Evolutionary conservation across 2,888 invertebrate genomes (phyloP), one percentile per base, ranked within the genome.

Genomic region (Anorthoa munda): DNA sequence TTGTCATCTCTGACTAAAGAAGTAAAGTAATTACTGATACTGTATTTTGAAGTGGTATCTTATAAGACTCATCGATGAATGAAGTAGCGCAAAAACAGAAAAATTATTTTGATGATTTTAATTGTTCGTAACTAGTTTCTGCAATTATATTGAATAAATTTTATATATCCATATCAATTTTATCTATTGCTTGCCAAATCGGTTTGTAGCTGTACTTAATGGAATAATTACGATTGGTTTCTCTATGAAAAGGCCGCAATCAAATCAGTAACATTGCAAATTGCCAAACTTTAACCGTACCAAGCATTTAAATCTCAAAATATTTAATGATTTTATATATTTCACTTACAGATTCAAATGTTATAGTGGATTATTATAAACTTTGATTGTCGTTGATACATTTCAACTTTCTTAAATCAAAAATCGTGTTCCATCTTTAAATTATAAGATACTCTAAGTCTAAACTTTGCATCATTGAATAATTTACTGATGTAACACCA

Each of bases 111-210:
- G 21, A 63, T 66, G 31, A 61, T 77, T 77, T 51, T 66, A 81
- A 77, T 80, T 81, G 66, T 56, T 60, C 9, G 4, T 61, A 79
- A 64, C 11, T 46, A 51, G 45, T 77, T 58, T 26, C 56, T 58
- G 12, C 81, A 48, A 61, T 61, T 39, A 63, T 26, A 5, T 46
- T 61, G 45, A 74, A 56, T 31, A 17, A 72, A 64, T 4, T 64
- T 63, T 63, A 75, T 72, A 53, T 61, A 48, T 61, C 23, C 17
- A 73, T 45, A 65, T 50, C 15, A 60, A 58, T 68, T 63, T 66
- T 65, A 64, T 75, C 26, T 55, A 59, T 67, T 61, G 39, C 73
- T 80, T 77, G 71, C 77, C 58, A 85, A 85, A 85, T 84, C 69
- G 61, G 7, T 15, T 50, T 72, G 61, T 80, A 69, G 67, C 59